These are phyloP conservation scores for Egretta garzetta DNA, from an alignment of 2,113 vertebrate species.

Conservation along the genomic window DNA sequence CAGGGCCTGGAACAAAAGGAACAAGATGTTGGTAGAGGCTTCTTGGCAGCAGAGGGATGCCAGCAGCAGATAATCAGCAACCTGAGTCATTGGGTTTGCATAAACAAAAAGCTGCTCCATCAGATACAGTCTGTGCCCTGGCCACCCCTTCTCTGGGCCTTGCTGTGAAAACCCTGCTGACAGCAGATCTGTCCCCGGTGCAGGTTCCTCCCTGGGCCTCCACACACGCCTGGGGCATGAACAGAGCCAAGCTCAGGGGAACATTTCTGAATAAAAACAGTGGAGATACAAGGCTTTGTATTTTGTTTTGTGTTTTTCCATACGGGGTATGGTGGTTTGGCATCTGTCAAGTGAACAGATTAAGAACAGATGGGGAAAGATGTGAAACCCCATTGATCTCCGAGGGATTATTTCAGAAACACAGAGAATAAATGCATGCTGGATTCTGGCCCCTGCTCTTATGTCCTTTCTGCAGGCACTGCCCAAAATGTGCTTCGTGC, in stretches of 20 bases:
- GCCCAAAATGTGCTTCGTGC: neutral
- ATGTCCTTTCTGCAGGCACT: neutral
- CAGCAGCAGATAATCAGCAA: neutral
- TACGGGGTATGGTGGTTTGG: slow-evolving; percentile 57
- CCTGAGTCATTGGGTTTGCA: neutral
- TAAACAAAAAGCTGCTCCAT: neutral
- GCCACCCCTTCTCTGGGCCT: neutral
- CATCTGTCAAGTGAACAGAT: slow-evolving; percentile 48
- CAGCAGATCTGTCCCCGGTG: neutral
- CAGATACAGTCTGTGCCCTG: neutral
- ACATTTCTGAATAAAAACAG: neutral
- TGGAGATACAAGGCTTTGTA: neutral
- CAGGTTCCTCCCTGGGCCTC: neutral
- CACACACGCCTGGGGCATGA: neutral
- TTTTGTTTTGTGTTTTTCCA: slow-evolving; percentile 50
- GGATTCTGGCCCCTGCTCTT: neutral
- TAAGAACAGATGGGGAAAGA: slow-evolving; percentile 66
- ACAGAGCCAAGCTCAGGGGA: neutral
- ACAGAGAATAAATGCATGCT: neutral
- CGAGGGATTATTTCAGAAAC: slow-evolving; percentile 40
- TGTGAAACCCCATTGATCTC: slow-evolving; percentile 57
- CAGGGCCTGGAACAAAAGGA: neutral
- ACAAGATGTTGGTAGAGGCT: neutral
- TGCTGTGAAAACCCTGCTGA: neutral
- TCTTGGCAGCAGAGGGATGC: neutral